These are phyloP conservation scores for Callaeas wilsoni DNA, from an alignment of 2,113 vertebrate species.

Conservation along the genomic window DNA sequence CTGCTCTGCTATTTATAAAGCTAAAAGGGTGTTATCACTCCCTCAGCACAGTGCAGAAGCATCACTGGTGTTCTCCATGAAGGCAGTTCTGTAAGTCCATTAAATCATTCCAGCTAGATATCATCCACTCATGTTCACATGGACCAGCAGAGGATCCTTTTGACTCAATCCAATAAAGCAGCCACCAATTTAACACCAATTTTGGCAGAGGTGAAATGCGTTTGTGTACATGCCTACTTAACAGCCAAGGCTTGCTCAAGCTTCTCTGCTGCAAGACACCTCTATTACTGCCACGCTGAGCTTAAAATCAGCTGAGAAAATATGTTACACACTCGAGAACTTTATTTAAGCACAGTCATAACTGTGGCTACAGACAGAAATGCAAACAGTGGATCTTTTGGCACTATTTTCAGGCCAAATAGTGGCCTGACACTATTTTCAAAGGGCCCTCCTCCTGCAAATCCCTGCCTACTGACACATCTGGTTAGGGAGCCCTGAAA, in stretches of 20 bases:
- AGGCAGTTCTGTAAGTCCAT: not conserved
- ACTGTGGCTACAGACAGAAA: not conserved
- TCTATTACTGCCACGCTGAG: not conserved
- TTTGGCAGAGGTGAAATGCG: not conserved
- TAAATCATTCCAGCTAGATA: not conserved
- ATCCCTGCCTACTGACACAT: not conserved
- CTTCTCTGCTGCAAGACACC: not conserved
- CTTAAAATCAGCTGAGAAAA: conserved; percentile 17
- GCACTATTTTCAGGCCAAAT: no score
- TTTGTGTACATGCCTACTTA: not conserved
- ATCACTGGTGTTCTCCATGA: not conserved
- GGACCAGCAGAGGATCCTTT: not conserved
- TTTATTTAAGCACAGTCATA: not conserved
- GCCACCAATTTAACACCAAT: not conserved
- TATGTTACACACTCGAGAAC: not conserved
- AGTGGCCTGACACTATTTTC: no score
- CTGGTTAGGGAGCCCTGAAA: not conserved
- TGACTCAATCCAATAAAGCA: not conserved
- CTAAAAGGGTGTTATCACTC: not conserved
- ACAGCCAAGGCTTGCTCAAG: not conserved
- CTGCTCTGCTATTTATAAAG: not conserved
- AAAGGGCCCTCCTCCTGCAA: not conserved
- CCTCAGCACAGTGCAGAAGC: not conserved
- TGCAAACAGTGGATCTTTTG: no score
- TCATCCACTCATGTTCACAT: not conserved